phyloP scores from a whole-genome alignment of 2,888 invertebrate genomes.

The Drosophila longiperda region DNA sequence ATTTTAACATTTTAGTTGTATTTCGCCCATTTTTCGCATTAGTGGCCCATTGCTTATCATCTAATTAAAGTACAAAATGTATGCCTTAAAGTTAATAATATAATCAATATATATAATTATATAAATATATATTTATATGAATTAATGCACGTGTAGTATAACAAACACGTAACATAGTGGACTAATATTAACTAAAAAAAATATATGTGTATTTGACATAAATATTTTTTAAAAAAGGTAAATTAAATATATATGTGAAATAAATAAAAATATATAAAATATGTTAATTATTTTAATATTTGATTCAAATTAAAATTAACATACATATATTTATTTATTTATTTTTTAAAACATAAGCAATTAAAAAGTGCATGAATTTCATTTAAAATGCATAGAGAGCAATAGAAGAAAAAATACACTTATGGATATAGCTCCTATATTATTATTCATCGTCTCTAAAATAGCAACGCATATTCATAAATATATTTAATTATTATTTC shows the following conservation, averaged over 20 bases:
- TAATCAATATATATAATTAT: neutral
- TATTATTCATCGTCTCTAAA: neutral
- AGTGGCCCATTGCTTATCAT: neutral
- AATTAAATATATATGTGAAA: no score
- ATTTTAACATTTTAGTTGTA: neutral
- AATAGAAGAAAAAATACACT: neutral
- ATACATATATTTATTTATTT: neutral
- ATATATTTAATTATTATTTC: neutral
- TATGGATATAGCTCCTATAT: neutral
- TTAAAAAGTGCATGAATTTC: neutral
- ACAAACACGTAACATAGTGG: neutral
- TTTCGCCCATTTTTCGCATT: neutral
- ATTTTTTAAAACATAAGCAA: neutral
- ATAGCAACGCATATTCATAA: neutral
- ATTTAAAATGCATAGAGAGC: neutral
- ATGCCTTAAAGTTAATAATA: neutral
- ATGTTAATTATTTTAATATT: neutral
- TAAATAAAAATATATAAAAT: neutral
- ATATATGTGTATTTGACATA: no score
- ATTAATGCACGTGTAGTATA: neutral
- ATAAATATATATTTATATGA: neutral
- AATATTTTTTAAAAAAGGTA: no score
- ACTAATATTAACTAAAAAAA: neutral
- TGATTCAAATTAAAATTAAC: neutral
- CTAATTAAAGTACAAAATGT: neutral